Evolutionary conservation across 35 echinoderm and acorn worm genomes (phyloP).

Genomic region (Hemicentrotus pulcherrimus): DNA sequence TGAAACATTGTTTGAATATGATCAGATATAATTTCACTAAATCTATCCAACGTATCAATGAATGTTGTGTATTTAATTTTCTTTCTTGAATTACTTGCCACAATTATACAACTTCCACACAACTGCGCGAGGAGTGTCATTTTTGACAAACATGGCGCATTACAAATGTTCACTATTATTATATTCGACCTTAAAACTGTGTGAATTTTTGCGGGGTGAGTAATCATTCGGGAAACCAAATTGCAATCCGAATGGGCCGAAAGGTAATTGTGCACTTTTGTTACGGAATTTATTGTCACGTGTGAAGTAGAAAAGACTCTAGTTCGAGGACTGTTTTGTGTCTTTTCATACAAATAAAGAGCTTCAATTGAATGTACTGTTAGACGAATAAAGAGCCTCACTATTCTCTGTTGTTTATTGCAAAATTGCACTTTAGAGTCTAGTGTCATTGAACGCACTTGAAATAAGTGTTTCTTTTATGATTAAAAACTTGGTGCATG

Average conservation of each 20-base stretch:
- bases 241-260: not conserved
- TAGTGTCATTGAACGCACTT: constrained; percentile 39
- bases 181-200: not conserved
- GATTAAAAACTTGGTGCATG: not conserved
- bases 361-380: constrained; percentile 41
- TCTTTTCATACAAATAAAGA: constrained; percentile 56
- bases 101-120: no score
- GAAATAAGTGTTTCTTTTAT: constrained; percentile 45
- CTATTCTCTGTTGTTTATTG: constrained; percentile 40
- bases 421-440: constrained; percentile 34
- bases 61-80: no score
- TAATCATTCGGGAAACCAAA: not conserved
- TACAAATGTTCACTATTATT: not conserved
- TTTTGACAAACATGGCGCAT: no score
- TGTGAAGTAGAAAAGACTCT: not conserved
- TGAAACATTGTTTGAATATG: no score
- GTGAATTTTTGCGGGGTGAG: not conserved
- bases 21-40: no score
- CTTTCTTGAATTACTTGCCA: no score
- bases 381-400: not conserved
- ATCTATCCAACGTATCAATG: no score
- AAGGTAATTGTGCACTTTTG: constrained; percentile 39
- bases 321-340: constrained; percentile 29
- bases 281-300: constrained; percentile 42
- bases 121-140: no score